phyloP scores from a whole-genome alignment of 92 coral and sea anemone species.

The Umimayanthus chanpuru region DNA sequence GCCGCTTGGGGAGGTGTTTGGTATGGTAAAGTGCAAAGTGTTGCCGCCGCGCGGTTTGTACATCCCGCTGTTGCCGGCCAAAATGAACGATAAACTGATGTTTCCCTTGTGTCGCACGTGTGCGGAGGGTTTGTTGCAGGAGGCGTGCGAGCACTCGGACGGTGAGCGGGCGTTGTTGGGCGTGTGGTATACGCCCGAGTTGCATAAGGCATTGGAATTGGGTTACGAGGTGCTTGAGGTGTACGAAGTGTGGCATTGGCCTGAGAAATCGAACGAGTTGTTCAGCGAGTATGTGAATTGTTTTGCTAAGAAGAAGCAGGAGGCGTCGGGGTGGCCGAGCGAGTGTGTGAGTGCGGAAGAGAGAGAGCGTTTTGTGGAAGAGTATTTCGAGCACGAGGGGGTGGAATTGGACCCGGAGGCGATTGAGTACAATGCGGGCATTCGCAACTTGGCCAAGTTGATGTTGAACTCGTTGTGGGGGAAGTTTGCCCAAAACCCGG shows the following conservation, averaged over 20 bases:
- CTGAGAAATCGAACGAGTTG: not conserved
- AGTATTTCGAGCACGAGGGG: not conserved
- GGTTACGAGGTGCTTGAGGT: not conserved
- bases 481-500: too few relatives aligned
- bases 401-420: not conserved
- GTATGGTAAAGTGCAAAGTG: too few relatives aligned
- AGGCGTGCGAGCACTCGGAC: not conserved
- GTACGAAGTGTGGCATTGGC: not conserved
- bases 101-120: too few relatives aligned
- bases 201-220: not conserved
- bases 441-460: too few relatives aligned
- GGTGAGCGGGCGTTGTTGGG: not conserved
- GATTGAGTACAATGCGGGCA: too few relatives aligned
- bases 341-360: not conserved
- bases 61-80: too few relatives aligned
- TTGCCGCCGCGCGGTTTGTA: too few relatives aligned
- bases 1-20: too few relatives aligned
- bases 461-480: too few relatives aligned
- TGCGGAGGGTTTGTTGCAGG: too few relatives aligned
- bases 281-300: not conserved
- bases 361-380: not conserved
- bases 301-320: not conserved
- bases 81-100: not conserved
- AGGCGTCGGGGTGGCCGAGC: not conserved
- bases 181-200: not conserved